Base-by-base conservation (phyloP, 2,888 invertebrate genomes). In the Hydraecia micacea region DNA sequence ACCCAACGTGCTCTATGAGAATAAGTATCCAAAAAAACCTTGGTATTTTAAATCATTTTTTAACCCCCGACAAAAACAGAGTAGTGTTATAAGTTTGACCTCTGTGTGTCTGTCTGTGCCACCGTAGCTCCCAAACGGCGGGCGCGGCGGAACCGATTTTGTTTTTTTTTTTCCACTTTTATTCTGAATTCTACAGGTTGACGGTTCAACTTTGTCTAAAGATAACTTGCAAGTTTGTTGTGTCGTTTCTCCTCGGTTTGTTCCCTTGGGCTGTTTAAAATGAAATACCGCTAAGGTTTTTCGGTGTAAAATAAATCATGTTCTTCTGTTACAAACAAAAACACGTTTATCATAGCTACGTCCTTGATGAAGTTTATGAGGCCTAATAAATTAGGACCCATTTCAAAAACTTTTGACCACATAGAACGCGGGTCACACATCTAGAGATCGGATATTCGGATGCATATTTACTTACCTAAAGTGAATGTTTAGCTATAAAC, bases 241-340 rank as follows among this genome's bases (percentile, higher is more conserved):
- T 18, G 15, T 11, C 4, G 2, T n/a, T 21, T 49, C 2, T 9
- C 13, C 9, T 13, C 2, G 25, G 36, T 39, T 39, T 39, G 1
- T 70, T 21, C 60, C 39, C 13, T 18, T 39, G 0, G 32, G 18
- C 11, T 42, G 39, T 60, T 52, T 52, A 52, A 52, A 71, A 70
- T 39, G 15, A 69, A 78, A 65, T 58, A 77, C 66, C 6, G 65
- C 36, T 25, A 36, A 55, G 28, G 49, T 39, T 55, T 25, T 36
- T 70, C 52, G 3, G 15, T 60, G 60, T 28, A 52, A 77, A n/a
- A 83, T 83, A 77, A 73, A 79, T 73, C 65, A 66, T 62, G 13
- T 70, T 55, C 42, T 46, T 66, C 42, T 69, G 52, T 60, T 55
- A 62, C 68, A 60, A 73, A 81, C 83, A 77, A 83, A 83, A 80